Evolutionary conservation across 2,113 vertebrate species (phyloP).

Genomic region (Pseudopodoces humilis): DNA sequence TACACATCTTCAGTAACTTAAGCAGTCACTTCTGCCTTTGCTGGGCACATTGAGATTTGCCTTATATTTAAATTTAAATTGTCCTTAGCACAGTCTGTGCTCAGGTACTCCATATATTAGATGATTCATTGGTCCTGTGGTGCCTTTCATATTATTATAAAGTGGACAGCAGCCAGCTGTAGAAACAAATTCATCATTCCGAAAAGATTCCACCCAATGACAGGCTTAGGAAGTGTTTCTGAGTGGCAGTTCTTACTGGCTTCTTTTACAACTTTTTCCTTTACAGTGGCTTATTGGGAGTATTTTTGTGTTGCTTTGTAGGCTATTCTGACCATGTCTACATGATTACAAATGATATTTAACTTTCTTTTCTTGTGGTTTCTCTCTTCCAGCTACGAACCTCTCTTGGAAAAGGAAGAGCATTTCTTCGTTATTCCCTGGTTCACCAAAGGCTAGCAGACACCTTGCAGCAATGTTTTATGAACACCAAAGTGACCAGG

Average conservation of each 20-base stretch:
- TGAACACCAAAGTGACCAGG: constrained; percentile 92
- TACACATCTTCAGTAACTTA: not conserved
- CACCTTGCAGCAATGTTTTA: constrained; percentile 94
- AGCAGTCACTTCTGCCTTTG: not conserved
- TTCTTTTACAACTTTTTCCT: not conserved
- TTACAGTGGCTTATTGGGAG: not conserved
- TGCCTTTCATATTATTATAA: not conserved
- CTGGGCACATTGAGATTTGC: not conserved
- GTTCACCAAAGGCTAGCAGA: constrained; percentile 95
- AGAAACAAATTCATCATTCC: not conserved
- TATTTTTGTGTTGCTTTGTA: not conserved
- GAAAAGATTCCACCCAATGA: not conserved
- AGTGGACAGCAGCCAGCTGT: not conserved
- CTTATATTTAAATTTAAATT: not conserved
- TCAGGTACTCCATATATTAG: not conserved
- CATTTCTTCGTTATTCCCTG: constrained; percentile 93
- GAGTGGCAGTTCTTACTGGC: not conserved
- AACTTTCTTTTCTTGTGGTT: constrained; percentile 36
- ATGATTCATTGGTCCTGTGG: not conserved
- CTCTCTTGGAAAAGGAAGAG: constrained; percentile 92
- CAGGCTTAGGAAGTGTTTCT: not conserved
- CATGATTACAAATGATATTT: not conserved
- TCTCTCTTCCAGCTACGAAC: constrained; percentile 84
- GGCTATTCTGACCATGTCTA: not conserved
- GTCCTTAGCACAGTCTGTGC: not conserved